Evolutionary conservation across 2,888 invertebrate species (phyloP).

Genomic region (Ichneumoninae sp.): DNA sequence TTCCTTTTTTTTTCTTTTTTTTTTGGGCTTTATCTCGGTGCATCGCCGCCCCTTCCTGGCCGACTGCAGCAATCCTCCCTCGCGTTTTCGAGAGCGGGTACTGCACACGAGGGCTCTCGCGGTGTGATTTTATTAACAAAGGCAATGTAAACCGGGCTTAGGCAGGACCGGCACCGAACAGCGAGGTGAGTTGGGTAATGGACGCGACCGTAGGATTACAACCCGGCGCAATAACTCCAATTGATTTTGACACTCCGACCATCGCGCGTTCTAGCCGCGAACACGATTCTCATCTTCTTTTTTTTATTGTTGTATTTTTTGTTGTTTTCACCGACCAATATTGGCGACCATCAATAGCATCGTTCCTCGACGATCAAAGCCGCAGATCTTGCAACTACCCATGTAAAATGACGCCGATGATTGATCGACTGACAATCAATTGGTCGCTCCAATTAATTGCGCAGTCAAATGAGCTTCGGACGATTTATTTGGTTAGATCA

Average conservation of each 20-base stretch:
- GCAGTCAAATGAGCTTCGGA: background rate
- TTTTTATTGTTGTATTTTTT: background rate
- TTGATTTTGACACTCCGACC: conserved; percentile 72
- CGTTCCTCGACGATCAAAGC: conserved; percentile 29
- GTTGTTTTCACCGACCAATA: conserved; percentile 35
- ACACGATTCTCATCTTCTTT: conserved; percentile 37
- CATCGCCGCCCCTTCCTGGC: conserved; percentile 55
- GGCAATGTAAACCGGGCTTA: conserved; percentile 73
- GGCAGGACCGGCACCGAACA: conserved; percentile 27
- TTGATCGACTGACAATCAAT: background rate
- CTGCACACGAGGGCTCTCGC: conserved; percentile 68
- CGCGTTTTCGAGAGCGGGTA: conserved; percentile 52
- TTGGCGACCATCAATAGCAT: conserved; percentile 34
- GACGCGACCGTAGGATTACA: conserved; percentile 74
- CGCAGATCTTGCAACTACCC: background rate
- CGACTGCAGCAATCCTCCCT: conserved; percentile 41
- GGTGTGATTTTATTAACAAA: conserved; percentile 79
- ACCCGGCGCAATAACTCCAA: conserved; percentile 75
- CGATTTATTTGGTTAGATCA: background rate
- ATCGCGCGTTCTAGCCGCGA: conserved; percentile 34
- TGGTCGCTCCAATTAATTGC: background rate
- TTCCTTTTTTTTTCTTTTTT: conserved; percentile 10
- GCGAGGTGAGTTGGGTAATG: conserved; percentile 61
- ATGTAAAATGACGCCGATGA: conserved; percentile 15
- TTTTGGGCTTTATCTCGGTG: conserved; percentile 64